Percentiles rank a stretch among this genome's conserved stretches.
These are phyloP conservation scores for Dryococelus australis DNA, from an alignment of 2,888 invertebrate genomes.

Conservation along the genomic window DNA sequence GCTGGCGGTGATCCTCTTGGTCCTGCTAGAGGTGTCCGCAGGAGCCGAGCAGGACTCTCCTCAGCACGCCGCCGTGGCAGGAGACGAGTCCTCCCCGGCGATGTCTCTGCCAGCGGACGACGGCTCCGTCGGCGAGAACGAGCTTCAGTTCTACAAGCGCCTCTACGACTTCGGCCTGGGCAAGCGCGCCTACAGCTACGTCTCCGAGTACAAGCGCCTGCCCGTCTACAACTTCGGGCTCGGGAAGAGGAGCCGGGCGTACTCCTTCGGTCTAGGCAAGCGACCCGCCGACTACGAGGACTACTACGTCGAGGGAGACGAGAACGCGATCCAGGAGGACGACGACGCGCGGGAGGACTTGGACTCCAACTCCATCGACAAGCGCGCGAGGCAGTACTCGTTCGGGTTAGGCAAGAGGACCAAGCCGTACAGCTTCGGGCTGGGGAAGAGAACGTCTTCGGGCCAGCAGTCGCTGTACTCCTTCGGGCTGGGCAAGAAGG, in stretches of 20 bases:
- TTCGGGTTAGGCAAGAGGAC: conserved; percentile 61
- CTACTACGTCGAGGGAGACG: conserved; percentile 53
- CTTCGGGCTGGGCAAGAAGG: conserved; percentile 47
- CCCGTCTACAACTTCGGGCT: conserved; percentile 62
- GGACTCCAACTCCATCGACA: conserved; percentile 34
- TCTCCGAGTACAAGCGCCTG: conserved; percentile 69
- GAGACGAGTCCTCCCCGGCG: neutral
- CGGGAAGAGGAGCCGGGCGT: conserved; percentile 62
- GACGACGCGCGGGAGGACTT: conserved; percentile 27
- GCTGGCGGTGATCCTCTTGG: neutral
- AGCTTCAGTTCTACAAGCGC: conserved; percentile 41
- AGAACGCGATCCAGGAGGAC: too few species aligned
- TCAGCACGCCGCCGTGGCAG: neutral
- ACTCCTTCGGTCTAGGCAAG: conserved; percentile 74
- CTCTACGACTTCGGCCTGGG: conserved; percentile 45
- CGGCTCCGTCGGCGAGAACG: conserved; percentile 44
- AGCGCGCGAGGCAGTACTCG: conserved; percentile 49
- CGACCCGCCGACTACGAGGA: conserved; percentile 45
- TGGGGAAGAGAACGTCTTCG: conserved; percentile 67
- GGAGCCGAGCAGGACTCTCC: neutral
- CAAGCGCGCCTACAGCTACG: conserved; percentile 67
- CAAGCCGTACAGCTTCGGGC: conserved; percentile 72
- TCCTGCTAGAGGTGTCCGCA: neutral
- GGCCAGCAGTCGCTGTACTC: conserved; percentile 39
- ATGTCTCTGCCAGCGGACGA: conserved; percentile 41